phyloP scores from a whole-genome alignment of 2,888 invertebrate genomes.

The Cecidostiba fungosa region DNA sequence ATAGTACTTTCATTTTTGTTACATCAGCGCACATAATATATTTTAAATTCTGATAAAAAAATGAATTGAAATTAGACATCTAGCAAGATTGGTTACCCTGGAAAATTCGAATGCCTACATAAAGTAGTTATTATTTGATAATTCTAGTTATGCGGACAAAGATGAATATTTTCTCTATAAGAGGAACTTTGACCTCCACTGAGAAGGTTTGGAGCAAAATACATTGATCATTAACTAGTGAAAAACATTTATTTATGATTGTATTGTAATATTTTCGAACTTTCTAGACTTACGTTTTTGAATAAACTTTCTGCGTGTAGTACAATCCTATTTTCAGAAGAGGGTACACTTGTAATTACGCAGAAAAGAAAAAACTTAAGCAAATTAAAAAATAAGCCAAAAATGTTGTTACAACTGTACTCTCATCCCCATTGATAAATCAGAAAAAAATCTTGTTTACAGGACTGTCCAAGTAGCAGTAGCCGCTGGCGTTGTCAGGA shows the following conservation, averaged over 20 bases:
- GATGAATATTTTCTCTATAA: not conserved
- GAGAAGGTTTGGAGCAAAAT: not conserved
- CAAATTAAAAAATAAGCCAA: not conserved
- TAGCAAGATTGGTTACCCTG: not conserved
- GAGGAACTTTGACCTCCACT: not conserved
- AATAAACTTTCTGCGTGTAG: not conserved
- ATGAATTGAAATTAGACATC: not conserved
- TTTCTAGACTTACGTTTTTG: not conserved
- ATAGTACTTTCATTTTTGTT: not conserved
- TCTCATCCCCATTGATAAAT: not conserved
- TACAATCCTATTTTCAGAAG: no score
- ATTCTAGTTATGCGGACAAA: not conserved
- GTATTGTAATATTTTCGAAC: not conserved
- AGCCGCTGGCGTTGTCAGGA: conserved; percentile 77
- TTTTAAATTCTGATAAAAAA: not conserved
- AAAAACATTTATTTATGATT: not conserved
- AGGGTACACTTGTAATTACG: not conserved
- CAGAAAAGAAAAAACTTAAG: not conserved
- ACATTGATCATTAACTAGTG: not conserved
- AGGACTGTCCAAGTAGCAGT: conserved; percentile 71
- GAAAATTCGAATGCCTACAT: no score
- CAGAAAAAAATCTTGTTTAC: not conserved
- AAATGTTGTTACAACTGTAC: not conserved
- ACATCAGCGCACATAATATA: not conserved
- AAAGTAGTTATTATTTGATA: not conserved